A percentile compares a stretch with the other conserved stretches of the same genome.
Evolutionary conservation across 2,888 invertebrate genomes (phyloP).

Genomic region (Lampropteryx suffumata): DNA sequence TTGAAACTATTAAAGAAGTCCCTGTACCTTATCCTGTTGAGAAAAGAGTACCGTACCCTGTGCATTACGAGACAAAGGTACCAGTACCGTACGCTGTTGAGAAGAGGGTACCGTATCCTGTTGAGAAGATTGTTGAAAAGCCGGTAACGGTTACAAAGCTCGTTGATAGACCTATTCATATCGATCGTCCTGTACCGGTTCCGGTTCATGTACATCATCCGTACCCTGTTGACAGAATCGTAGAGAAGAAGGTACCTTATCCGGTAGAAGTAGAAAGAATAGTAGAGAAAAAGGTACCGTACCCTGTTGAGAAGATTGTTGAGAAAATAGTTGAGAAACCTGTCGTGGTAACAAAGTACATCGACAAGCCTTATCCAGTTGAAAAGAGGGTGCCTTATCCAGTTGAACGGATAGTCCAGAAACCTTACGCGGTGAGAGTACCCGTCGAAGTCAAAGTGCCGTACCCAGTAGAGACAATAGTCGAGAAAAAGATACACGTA

Average conservation of each 20-base stretch:
- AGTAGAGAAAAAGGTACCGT: slow-evolving; percentile 76
- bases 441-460: slow-evolving; percentile 78
- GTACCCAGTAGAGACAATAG: slow-evolving; percentile 64
- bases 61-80: slow-evolving; percentile 74
- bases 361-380: slow-evolving; percentile 42
- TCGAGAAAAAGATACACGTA: slow-evolving; percentile 67
- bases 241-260: slow-evolving; percentile 75
- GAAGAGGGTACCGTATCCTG: slow-evolving; percentile 63
- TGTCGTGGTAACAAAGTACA: slow-evolving; percentile 31
- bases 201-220: slow-evolving; percentile 66
- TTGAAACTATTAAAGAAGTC: slow-evolving; percentile 55
- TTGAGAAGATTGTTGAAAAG: slow-evolving; percentile 80
- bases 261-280: slow-evolving; percentile 71
- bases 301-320: slow-evolving; percentile 58
- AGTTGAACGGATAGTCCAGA: slow-evolving; percentile 70
- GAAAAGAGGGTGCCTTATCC: slow-evolving; percentile 81
- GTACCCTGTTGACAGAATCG: slow-evolving; percentile 78
- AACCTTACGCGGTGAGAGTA: slow-evolving; percentile 80
- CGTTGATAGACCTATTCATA: slow-evolving; percentile 68
- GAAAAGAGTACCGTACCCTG: slow-evolving; percentile 63
- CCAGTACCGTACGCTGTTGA: slow-evolving; percentile 81
- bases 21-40: slow-evolving; percentile 79
- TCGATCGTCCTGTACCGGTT: slow-evolving; percentile 66
- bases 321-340: slow-evolving; percentile 63
- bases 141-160: slow-evolving; percentile 77